Percentiles rank a stretch among this genome's conserved stretches.
These are phyloP conservation scores for human DNA, from an alignment of 2,113 vertebrate species.

Conservation along the genomic window DNA sequence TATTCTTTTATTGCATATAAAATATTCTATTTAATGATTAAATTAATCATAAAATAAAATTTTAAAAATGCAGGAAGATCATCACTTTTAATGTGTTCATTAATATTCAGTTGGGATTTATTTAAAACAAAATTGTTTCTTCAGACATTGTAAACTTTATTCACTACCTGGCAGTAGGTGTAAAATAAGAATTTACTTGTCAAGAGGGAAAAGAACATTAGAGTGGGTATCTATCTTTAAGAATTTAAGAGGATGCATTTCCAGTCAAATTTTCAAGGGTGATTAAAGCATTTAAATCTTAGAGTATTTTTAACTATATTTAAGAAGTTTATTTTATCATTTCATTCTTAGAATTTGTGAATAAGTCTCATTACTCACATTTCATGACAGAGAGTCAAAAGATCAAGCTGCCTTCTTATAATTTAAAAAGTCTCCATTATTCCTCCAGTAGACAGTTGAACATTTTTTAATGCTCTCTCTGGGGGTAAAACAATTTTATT, in stretches of 20 bases:
- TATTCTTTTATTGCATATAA: not conserved
- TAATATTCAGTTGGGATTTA: not conserved
- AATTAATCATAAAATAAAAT: slow-evolving; percentile 25
- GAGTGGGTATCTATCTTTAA: not conserved
- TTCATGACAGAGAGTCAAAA: slow-evolving; percentile 50
- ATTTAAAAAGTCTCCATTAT: slow-evolving; percentile 43
- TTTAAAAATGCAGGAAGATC: not conserved
- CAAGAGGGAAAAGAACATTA: not conserved
- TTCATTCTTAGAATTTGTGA: slow-evolving; percentile 55
- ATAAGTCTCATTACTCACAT: slow-evolving; percentile 51
- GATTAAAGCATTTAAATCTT: slow-evolving; percentile 19
- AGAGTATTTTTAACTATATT: slow-evolving; percentile 40
- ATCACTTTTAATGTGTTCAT: not conserved
- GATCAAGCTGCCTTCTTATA: slow-evolving; percentile 43
- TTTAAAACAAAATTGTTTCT: slow-evolving; percentile 27
- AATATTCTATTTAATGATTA: not conserved
- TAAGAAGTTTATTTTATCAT: slow-evolving; percentile 37
- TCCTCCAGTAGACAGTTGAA: not conserved
- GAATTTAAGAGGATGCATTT: slow-evolving; percentile 12
- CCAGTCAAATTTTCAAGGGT: not conserved
- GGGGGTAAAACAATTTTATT: slow-evolving; percentile 49
- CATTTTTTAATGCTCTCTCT: slow-evolving; percentile 41
- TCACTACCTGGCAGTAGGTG: not conserved
- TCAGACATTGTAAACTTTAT: not conserved
- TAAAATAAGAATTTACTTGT: slow-evolving; percentile 17